Base-by-base conservation (phyloP, 1,140 invertebrate species). In the Hirudo medicinalis region DNA sequence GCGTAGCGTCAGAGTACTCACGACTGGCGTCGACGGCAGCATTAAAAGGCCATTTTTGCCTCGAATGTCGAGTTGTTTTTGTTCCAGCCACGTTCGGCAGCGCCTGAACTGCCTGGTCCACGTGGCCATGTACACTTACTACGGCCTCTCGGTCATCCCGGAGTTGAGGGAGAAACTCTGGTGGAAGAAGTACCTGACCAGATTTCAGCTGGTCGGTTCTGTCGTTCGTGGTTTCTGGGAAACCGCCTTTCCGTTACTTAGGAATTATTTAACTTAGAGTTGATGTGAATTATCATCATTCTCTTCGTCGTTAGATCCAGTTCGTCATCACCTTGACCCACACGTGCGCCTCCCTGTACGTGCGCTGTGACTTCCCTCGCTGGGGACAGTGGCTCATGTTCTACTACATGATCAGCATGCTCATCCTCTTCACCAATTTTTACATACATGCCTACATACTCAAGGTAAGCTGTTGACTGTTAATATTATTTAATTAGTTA, bases 101-200 rank as follows among this genome's bases (percentile, higher is more conserved):
- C 69, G 77, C 87, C 72, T 90, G 25, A 91, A 91, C 79, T 86
- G 85, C 0, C 85, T 88, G 71, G 88, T 91, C 0, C 90, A 91
- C 77, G 82, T 87, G 20, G 80, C 90, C 6, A 91, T 92, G 90
- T 92, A 92, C 78, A 80, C 83, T 29, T 89, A 91, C 78, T 92
- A 92, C 78, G 79, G 82, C 87, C 72, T 83, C 85, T 60, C 87
- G 85, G n/a, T 86, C 84, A 3, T 85, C 85, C 82, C 79, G 77
- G 69, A 81, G 13, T 69, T 75, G 11, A 75, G 80, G 75, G 79
- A 82, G 67, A 80, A 80, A 57, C 75, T 84, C 9, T 84, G 82
- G 81, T 83, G 82, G 82, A 83, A 83, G 75, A 77, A 77, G 70
- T 83, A 83, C 74, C 72, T 84, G 20, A 83, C 82, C 17, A 75